Evolutionary conservation across 2,113 vertebrate species (phyloP).

Genomic region (Eulacestoma nigropectus): DNA sequence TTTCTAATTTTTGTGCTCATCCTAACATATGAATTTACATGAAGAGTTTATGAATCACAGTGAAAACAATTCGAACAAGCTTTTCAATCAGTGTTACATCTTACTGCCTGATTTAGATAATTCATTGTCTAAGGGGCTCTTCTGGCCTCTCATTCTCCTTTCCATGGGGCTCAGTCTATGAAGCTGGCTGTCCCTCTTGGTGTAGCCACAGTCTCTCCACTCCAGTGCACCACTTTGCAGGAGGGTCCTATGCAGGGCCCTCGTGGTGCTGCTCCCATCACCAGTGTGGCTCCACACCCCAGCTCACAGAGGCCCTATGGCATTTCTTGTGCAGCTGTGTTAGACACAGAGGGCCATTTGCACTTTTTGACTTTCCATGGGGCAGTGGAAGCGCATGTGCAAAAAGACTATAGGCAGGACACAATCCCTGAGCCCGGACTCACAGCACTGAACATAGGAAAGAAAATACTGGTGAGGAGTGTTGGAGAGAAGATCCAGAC

Average conservation of each 20-base stretch:
- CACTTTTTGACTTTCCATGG: neutral
- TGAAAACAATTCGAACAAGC: constrained; percentile 72
- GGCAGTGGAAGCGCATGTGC: neutral
- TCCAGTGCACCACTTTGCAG: neutral
- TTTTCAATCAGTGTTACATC: constrained; percentile 72
- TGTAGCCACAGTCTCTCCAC: too few species aligned
- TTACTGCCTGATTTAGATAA: constrained; percentile 67
- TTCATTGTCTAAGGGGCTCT: constrained; percentile 55
- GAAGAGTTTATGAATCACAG: constrained; percentile 76
- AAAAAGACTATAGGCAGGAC: neutral
- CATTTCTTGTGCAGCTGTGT: neutral
- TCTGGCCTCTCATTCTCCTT: constrained; percentile 6
- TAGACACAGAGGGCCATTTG: neutral
- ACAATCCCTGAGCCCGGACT: neutral
- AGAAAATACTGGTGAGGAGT: neutral
- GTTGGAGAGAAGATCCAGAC: neutral
- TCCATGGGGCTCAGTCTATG: neutral
- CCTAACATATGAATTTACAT: constrained; percentile 71
- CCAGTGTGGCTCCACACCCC: fast-evolving
- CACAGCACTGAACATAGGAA: neutral
- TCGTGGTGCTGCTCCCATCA: neutral
- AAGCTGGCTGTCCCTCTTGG: neutral
- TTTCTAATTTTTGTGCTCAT: constrained; percentile 70
- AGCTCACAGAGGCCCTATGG: neutral
- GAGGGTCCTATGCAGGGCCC: fast-evolving